Conservation (phyloP, 2,113 vertebrate genomes). For the Saimiri boliviensis region DNA sequence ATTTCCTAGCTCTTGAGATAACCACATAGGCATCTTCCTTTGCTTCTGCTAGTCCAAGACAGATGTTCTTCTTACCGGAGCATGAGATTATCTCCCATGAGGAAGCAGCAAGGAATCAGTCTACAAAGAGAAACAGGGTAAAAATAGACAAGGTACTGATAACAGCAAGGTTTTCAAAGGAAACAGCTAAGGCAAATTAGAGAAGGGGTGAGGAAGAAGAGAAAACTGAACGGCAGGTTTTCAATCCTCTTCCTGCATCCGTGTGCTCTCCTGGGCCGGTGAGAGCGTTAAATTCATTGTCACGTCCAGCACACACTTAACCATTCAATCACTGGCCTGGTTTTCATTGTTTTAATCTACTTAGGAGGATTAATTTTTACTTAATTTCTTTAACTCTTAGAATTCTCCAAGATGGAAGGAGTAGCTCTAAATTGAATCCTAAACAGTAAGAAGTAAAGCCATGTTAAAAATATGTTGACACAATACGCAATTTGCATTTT, state of each 20-base stretch:
- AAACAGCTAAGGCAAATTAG: not conserved
- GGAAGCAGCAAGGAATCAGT: not conserved
- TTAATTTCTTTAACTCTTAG: not conserved
- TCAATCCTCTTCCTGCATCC: not conserved
- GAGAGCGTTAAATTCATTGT: not conserved
- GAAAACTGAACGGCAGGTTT: not conserved
- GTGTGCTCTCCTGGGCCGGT: not conserved
- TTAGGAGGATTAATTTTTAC: not conserved
- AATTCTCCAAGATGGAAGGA: not conserved
- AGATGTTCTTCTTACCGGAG: not conserved
- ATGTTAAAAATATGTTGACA: constrained; percentile 58
- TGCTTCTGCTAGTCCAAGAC: not conserved
- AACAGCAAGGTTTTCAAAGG: not conserved
- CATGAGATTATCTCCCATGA: not conserved
- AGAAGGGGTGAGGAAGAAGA: not conserved
- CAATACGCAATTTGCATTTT: constrained; percentile 57
- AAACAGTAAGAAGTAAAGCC: constrained; percentile 23
- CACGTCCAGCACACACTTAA: not conserved
- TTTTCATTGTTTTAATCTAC: not conserved
- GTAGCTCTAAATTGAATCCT: not conserved
- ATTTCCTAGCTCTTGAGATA: not conserved
- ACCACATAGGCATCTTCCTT: not conserved
- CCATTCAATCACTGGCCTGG: too few species aligned
- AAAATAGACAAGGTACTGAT: not conserved
- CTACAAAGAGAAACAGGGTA: not conserved